These are phyloP conservation scores for Pentalonia nigronervosa DNA, from an alignment of 1,140 invertebrate genomes.

Conservation along the genomic window DNA sequence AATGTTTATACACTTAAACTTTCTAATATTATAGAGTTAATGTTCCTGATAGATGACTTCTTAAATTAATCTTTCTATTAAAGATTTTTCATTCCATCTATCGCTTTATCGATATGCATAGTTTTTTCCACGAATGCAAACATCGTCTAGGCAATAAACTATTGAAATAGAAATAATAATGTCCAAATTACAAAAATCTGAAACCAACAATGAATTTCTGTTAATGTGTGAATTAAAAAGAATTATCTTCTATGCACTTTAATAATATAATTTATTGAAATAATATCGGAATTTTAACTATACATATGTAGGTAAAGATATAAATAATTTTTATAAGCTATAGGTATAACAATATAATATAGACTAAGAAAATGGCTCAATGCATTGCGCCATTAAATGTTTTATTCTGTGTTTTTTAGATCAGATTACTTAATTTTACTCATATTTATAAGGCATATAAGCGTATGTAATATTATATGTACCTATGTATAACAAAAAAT, in stretches of 20 bases:
- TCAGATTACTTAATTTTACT: conserved; percentile 17
- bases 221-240: background rate
- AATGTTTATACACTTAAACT: background rate
- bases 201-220: background rate
- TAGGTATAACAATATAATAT: background rate
- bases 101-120: background rate
- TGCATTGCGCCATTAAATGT: background rate
- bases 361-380: background rate
- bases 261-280: background rate
- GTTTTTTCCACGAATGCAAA: background rate
- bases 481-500: background rate
- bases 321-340: background rate
- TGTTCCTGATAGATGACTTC: background rate
- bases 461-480: background rate
- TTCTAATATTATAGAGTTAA: background rate
- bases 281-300: background rate
- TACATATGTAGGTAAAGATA: background rate
- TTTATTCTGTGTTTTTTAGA: conserved; percentile 8
- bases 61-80: background rate
- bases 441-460: background rate
- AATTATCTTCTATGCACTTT: background rate
- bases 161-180: background rate
- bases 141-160: background rate
- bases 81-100: background rate
- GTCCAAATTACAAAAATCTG: too few species aligned